Evolutionary conservation across 1,140 invertebrate species (phyloP), one percentile per base, ranked within the genome.

Genomic region (Heliconius eleuchia): DNA sequence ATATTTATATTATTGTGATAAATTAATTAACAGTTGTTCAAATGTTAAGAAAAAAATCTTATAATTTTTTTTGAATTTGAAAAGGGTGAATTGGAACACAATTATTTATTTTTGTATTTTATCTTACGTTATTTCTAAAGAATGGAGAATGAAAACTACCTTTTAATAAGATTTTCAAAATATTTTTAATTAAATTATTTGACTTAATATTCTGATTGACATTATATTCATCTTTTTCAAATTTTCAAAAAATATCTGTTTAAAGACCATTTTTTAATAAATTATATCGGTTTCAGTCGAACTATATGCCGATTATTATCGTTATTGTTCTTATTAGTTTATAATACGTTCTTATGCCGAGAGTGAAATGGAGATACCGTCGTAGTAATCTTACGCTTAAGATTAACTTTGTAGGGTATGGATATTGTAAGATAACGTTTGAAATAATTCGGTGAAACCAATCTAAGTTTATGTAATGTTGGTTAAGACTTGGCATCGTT

Each of bases 1-100:
- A 94, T 93, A 92, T 94, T 94, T 92, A 89, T 92, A 92, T 89
- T 91, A 87, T 89, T 92, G 91, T 92, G 90, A 92, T 81, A 83
- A 74, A 80, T 77, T 76, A 75, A 71, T 77, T 78, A 78, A 77
- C 76, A 52, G 70, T 80, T 23, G 74, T 81, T 60, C 71, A 74
- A 78, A 76, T 78, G 42, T 74, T 77, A 77, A 55, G 19, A 71
- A 55, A 76, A 81, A 80, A 52, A 74, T 9, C 30, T 71, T 46
- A n/a, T 50, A 23, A 42, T 71, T 70, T 76, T 71, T 71, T 77
- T 70, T 76, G 23, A 13, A 71, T 50, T 71, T 76, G 60, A 16
- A 52, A 71, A 77, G 30, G 46, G 50, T 34, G 70, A 71, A 71
- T 46, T 60, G 9, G 23, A 30, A 76, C 6, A 13, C 13, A 46